phyloP scores from a whole-genome alignment of 2,113 vertebrate genomes.

The Grammomys surdaster region DNA sequence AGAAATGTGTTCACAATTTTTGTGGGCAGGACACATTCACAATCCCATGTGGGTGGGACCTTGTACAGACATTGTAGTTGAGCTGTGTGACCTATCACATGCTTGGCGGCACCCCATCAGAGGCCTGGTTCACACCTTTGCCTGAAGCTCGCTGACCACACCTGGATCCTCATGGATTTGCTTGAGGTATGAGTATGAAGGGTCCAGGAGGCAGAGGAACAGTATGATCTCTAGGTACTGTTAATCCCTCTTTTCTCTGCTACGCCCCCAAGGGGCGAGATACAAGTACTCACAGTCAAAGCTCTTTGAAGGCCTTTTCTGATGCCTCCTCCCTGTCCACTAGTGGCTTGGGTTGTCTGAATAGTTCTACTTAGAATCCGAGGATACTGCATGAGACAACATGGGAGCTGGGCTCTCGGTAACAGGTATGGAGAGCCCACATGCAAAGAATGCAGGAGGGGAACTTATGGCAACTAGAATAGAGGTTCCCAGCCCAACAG shows the following conservation, averaged over 20 bases:
- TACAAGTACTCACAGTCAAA: rapidly evolving
- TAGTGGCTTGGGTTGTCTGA: not conserved
- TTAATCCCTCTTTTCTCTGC: not conserved
- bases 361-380: not conserved
- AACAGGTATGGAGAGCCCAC: rapidly evolving
- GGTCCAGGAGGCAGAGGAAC: not conserved
- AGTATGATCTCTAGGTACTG: rapidly evolving
- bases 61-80: not conserved
- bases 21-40: not conserved
- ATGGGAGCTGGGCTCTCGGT: rapidly evolving
- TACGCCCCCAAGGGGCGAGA: not conserved
- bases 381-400: not conserved
- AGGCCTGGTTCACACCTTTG: rapidly evolving
- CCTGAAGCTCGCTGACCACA: rapidly evolving
- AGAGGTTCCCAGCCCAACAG: rapidly evolving
- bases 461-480: not conserved
- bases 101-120: rapidly evolving
- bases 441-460: no score
- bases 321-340: rapidly evolving
- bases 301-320: rapidly evolving
- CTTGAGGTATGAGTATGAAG: not conserved
- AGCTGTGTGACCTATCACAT: rapidly evolving
- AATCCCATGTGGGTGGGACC: rapidly evolving
- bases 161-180: rapidly evolving
- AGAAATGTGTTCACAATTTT: not conserved